Base-by-base conservation (phyloP, 2,888 invertebrate species). In the Caenorhabditis wallacei region DNA sequence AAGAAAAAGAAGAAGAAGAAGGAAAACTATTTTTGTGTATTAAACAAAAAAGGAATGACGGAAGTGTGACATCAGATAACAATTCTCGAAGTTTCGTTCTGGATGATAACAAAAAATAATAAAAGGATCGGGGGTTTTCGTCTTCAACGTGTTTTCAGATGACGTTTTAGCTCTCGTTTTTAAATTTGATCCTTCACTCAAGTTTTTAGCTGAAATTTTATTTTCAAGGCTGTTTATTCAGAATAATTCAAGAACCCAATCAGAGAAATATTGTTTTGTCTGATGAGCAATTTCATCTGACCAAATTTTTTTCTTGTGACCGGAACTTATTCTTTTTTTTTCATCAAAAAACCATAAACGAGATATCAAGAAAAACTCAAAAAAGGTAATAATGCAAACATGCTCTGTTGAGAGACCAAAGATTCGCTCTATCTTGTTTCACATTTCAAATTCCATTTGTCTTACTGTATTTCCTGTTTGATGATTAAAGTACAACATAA, bases 11-110 rank as follows among this genome's bases (percentile, higher is more conserved):
- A n/a, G n/a, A n/a, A n/a, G n/a, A n/a, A n/a, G n/a, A n/a, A n/a
- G 46, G 13, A 48, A 48, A 48, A 37, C 57, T 68, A 40, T 64
- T 64, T 26, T 64, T 37, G 30, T 46, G 61, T 61, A 61, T 20
- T 61, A 61, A 43, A 61, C 2, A 53, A 13, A 61, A 35, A 43
- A 26, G 24, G 16, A 61, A 61, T 61, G 24, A 43, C 61, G 46
- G 61, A 61, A 61, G 20, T 43, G 59, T 61, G 59, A 59, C 40
- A 43, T 61, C 61, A 59, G 57, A 57, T 35, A 8, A 53, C 11
- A 13, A 22, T 61, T 61, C 61, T 61, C 16, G 61, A 61, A 46
- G 61, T 61, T 61, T 61, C 26, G 30, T 61, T 59, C 43, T 2
- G 61, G 61, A 61, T 61, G n/a, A 18, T 30, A 30, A 30, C 30